Conservation (phyloP, 1,140 invertebrate species). For the Atta cephalotes region DNA sequence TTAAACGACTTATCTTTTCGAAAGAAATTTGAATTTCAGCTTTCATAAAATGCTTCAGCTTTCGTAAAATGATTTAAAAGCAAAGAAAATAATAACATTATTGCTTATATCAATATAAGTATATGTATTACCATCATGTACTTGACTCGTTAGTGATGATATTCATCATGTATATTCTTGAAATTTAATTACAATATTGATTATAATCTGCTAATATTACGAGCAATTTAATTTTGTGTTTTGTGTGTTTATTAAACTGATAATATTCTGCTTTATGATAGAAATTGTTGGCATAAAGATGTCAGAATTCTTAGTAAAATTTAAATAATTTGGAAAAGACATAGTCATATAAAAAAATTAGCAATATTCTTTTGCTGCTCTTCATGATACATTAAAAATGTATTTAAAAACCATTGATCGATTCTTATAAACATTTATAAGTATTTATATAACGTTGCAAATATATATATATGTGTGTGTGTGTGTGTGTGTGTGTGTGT, state of each 20-base stretch:
- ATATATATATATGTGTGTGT: too few species aligned
- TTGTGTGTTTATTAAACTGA: background rate
- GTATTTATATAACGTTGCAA: background rate
- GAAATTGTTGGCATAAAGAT: background rate
- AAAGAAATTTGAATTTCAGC: background rate
- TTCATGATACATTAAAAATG: background rate
- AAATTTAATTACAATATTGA: conserved; percentile 14
- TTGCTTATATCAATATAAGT: background rate
- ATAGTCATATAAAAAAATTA: background rate
- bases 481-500: too few species aligned
- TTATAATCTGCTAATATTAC: background rate
- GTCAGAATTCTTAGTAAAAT: background rate
- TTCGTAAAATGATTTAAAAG: background rate
- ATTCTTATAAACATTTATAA: background rate
- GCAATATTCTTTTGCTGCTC: background rate
- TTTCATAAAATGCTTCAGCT: background rate
- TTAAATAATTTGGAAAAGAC: background rate
- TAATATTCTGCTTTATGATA: background rate
- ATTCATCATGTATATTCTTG: background rate
- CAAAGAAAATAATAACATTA: background rate
- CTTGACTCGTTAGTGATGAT: background rate
- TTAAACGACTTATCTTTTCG: background rate
- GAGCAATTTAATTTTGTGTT: background rate
- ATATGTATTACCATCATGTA: background rate
- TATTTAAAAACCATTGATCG: background rate